Conservation (phyloP, 2,888 invertebrate species). For the Stenotaenia linearis region DNA sequence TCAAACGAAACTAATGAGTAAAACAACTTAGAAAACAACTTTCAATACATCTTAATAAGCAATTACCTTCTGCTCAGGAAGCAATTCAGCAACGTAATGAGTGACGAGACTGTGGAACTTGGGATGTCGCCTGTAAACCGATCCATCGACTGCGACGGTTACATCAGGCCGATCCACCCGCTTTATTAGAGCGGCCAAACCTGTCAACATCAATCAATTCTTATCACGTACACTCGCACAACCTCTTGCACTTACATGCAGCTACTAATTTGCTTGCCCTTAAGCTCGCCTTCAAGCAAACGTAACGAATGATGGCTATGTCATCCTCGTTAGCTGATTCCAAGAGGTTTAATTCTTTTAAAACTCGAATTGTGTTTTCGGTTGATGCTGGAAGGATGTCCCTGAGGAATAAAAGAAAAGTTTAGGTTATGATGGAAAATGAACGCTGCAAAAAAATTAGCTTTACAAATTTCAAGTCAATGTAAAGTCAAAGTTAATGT, state of each 20-base stretch:
- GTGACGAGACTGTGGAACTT: slow-evolving; percentile 60
- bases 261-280: slow-evolving; percentile 68
- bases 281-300: slow-evolving; percentile 61
- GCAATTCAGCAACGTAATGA: slow-evolving; percentile 57
- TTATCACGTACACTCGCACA: neutral
- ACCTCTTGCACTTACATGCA: slow-evolving; percentile 53
- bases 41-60: too few species aligned
- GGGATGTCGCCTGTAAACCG: slow-evolving; percentile 70
- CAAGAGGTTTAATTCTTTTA: slow-evolving; percentile 49
- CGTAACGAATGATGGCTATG: slow-evolving; percentile 60
- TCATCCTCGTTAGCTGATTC: slow-evolving; percentile 53
- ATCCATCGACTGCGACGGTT: slow-evolving; percentile 70
- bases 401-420: neutral
- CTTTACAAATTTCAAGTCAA: too few species aligned
- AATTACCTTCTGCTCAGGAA: slow-evolving; percentile 58
- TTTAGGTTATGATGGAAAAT: neutral
- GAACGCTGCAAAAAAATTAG: neutral
- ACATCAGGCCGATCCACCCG: slow-evolving; percentile 58
- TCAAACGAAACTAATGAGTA: slow-evolving; percentile 57
- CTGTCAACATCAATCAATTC: slow-evolving; percentile 46
- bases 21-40: too few species aligned
- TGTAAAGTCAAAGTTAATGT: too few species aligned
- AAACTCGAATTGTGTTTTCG: slow-evolving; percentile 46
- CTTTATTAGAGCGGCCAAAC: slow-evolving; percentile 60
- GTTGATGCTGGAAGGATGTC: neutral